phyloP scores from a whole-genome alignment of 1,140 invertebrate species.

The Colletes gigas region DNA sequence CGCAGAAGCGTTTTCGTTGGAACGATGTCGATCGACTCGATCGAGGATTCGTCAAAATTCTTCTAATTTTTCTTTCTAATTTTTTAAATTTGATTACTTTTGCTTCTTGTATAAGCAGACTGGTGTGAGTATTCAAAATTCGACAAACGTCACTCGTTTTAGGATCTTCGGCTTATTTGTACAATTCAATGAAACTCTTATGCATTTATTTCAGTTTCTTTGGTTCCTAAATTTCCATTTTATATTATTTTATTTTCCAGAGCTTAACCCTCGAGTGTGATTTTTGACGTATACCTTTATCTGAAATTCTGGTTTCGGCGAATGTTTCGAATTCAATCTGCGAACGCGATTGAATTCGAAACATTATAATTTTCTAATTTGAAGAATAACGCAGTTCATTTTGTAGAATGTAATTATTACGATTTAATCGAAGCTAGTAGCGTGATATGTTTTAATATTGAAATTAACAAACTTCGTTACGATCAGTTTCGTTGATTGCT shows the following conservation, averaged over 20 bases:
- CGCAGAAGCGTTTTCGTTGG: slow-evolving; percentile 40
- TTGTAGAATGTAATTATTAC: background rate
- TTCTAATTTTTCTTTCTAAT: background rate
- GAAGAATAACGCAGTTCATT: background rate
- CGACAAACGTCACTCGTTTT: background rate
- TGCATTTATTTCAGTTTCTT: too few species aligned
- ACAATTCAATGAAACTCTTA: too few species aligned
- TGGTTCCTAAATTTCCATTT: background rate
- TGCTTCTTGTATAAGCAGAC: background rate
- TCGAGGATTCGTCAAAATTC: background rate
- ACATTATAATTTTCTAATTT: background rate
- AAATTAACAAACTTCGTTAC: background rate
- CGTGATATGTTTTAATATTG: background rate
- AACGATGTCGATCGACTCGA: background rate
- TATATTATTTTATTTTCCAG: too few species aligned
- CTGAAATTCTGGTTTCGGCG: too few species aligned
- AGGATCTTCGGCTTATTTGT: too few species aligned
- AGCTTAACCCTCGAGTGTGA: too few species aligned
- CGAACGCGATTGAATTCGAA: too few species aligned
- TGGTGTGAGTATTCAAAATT: slow-evolving; percentile 12
- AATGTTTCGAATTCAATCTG: too few species aligned
- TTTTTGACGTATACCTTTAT: too few species aligned
- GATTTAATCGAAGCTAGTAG: background rate
- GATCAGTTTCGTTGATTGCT: too few species aligned
- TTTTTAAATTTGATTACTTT: background rate